A percentile compares a stretch with the other conserved stretches of the same genome.
These are phyloP conservation scores for Dryas iulia DNA, from an alignment of 1,140 invertebrate genomes.

Conservation along the genomic window DNA sequence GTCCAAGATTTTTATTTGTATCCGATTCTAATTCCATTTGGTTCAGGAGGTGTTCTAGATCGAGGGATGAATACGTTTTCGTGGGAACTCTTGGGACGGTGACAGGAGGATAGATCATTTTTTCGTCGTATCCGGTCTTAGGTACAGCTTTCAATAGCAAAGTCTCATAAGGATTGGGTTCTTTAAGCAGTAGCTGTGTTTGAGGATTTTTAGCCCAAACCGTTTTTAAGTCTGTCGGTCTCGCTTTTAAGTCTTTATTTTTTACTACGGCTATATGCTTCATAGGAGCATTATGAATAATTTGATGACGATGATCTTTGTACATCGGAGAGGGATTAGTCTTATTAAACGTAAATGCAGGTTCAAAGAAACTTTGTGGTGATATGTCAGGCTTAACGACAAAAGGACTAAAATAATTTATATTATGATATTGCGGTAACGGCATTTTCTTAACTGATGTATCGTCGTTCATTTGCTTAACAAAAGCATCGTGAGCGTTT, in stretches of 20 bases:
- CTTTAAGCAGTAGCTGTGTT: constrained; percentile 51
- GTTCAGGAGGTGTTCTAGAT: constrained; percentile 63
- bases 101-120: constrained; percentile 16
- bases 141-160: constrained; percentile 53
- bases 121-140: constrained; percentile 18
- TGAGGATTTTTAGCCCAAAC: constrained; percentile 25
- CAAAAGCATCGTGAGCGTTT: constrained; percentile 30
- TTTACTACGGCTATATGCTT: constrained; percentile 43
- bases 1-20: constrained; percentile 69
- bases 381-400: constrained; percentile 31
- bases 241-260: constrained; percentile 43
- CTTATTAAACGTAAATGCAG: neutral
- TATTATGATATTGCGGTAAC: constrained; percentile 45
- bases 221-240: neutral
- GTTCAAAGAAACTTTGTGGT: constrained; percentile 36
- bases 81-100: constrained; percentile 31
- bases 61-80: constrained; percentile 58
- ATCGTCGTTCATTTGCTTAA: constrained; percentile 42
- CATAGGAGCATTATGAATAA: constrained; percentile 6
- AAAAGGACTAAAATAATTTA: constrained; percentile 50
- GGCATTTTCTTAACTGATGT: constrained; percentile 43
- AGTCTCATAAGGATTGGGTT: constrained; percentile 61
- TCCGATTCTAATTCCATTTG: constrained; percentile 71
- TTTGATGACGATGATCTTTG: neutral
- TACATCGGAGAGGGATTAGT: neutral